These are phyloP conservation scores for Macaca mulatta DNA, from an alignment of 2,113 vertebrate genomes.

Conservation along the genomic window DNA sequence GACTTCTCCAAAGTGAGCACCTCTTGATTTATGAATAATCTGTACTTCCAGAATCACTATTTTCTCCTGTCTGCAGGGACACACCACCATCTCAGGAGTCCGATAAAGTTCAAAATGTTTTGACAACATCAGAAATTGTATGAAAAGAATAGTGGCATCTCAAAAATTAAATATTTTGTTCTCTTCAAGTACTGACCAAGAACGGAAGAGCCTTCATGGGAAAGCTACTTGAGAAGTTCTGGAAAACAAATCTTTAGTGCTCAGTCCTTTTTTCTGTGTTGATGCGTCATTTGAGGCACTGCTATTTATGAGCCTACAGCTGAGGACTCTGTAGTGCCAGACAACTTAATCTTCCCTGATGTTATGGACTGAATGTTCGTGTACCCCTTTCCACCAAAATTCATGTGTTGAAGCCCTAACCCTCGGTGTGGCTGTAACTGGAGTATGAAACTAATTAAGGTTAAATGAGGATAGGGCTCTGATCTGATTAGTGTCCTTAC, in stretches of 20 bases:
- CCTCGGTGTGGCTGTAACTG: neutral
- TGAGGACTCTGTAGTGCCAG: neutral
- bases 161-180: neutral
- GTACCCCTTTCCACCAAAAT: neutral
- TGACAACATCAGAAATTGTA: neutral
- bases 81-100: neutral
- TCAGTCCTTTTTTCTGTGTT: neutral
- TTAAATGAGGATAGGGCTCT: neutral
- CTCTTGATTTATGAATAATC: neutral
- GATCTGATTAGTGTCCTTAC: neutral
- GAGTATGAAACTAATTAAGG: neutral
- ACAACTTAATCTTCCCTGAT: neutral
- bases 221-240: neutral
- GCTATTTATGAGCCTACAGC: neutral
- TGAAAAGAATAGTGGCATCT: neutral
- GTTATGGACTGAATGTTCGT: neutral
- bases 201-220: neutral
- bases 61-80: neutral
- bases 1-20: neutral
- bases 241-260: neutral
- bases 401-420: neutral
- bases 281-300: neutral
- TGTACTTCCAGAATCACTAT: neutral
- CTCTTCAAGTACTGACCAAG: neutral
- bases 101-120: neutral